phyloP scores from a whole-genome alignment of 2,797 vertebrate species.

The Carapus acus region DNA sequence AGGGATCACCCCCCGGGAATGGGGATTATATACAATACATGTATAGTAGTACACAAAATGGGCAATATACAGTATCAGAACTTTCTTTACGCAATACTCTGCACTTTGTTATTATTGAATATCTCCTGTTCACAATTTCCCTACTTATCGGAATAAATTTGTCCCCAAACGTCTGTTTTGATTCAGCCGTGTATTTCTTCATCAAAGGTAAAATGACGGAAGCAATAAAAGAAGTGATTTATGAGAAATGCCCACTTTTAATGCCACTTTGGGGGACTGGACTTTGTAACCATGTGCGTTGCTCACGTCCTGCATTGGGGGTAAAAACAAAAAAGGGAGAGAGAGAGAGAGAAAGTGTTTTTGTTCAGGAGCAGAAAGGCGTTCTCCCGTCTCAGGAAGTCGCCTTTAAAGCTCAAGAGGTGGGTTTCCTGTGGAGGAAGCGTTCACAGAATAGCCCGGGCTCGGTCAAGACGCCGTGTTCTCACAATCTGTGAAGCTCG shows the following conservation, averaged over 20 bases:
- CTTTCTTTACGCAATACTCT: no score
- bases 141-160: not conserved
- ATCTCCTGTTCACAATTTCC: not conserved
- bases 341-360: constrained; percentile 43
- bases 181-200: not conserved
- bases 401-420: constrained; percentile 73
- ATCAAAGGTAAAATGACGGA: constrained; percentile 3
- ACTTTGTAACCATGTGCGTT: no score
- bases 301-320: no score
- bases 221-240: no score
- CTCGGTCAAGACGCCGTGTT: constrained; percentile 56
- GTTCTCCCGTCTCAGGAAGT: constrained; percentile 74
- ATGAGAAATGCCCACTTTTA: no score
- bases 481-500: constrained; percentile 46
- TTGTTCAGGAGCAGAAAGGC: constrained; percentile 71
- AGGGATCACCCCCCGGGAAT: constrained; percentile 29
- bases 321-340: constrained; percentile 14
- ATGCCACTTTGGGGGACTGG: no score
- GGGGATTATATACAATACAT: no score
- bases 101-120: not conserved
- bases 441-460: constrained; percentile 70
- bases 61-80: no score
- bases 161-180: not conserved
- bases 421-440: constrained; percentile 76
- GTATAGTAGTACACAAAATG: no score